Conservation (phyloP, 2,888 invertebrate genomes). For the Abrostola tripartita region DNA sequence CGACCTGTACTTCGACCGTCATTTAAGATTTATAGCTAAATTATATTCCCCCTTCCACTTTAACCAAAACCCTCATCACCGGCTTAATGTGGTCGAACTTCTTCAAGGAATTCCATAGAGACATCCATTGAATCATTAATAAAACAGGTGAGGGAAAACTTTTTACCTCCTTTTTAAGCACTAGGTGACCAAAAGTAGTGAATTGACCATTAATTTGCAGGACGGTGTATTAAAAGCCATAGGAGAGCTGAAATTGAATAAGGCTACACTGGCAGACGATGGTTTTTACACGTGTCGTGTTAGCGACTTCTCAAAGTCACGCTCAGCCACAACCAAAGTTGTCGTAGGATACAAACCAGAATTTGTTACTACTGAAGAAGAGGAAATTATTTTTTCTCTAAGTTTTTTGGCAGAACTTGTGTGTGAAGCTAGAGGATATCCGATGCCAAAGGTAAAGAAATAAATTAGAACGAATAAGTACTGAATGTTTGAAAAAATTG, state of each 20-base stretch:
- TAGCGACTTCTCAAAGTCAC: constrained; percentile 54
- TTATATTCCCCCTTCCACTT: too few relatives aligned
- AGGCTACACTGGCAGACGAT: constrained; percentile 54
- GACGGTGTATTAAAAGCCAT: constrained; percentile 43
- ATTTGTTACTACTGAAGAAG: constrained; percentile 56
- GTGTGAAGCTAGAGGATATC: constrained; percentile 64
- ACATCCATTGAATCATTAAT: too few relatives aligned
- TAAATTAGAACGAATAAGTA: not conserved
- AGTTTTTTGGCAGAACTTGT: constrained; percentile 48
- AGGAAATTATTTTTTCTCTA: constrained; percentile 53
- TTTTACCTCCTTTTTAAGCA: not conserved
- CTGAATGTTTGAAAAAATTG: too few relatives aligned
- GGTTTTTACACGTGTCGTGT: constrained; percentile 73
- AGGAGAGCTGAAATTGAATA: constrained; percentile 55
- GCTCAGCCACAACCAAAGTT: constrained; percentile 56
- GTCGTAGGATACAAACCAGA: constrained; percentile 65
- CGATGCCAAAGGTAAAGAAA: constrained; percentile 65
- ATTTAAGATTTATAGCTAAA: too few relatives aligned
- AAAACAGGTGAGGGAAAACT: not conserved
- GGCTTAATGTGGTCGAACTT: too few relatives aligned
- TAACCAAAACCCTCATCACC: too few relatives aligned
- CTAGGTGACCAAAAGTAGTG: not conserved
- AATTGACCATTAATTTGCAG: constrained; percentile 45
- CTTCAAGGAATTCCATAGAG: too few relatives aligned
- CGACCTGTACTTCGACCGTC: too few relatives aligned